Evolutionary conservation across 1,140 invertebrate species (phyloP).

Genomic region (Acyrthosiphon pisum): DNA sequence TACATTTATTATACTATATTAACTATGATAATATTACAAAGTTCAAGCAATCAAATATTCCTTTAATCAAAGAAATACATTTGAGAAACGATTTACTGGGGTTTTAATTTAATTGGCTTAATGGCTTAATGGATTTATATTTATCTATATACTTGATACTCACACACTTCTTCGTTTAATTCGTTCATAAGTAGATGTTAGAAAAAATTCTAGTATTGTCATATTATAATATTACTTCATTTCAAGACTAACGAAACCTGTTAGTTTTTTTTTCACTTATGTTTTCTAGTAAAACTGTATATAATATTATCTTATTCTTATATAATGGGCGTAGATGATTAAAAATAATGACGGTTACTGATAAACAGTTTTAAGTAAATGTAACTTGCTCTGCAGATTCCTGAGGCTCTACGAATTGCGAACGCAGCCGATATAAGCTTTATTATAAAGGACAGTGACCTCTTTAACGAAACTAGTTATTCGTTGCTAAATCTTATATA

Average conservation of each 20-base stretch:
- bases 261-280: background rate
- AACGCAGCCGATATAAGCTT: background rate
- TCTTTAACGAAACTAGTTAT: constrained; percentile 39
- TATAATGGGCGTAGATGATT: background rate
- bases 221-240: background rate
- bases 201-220: background rate
- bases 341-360: background rate
- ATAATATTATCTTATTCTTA: background rate
- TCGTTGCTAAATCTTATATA: constrained; percentile 27
- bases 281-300: background rate
- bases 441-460: constrained; percentile 25
- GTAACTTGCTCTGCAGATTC: constrained; percentile 32
- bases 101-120: background rate
- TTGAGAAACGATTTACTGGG: background rate
- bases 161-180: background rate
- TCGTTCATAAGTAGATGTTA: background rate
- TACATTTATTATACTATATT: background rate
- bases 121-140: background rate
- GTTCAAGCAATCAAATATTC: no score
- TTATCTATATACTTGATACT: background rate
- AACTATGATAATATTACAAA: background rate
- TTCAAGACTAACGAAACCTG: background rate
- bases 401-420: background rate
- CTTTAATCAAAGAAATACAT: no score
- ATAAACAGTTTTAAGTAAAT: background rate